Evolutionary conservation across 2,113 vertebrate genomes (phyloP).

Genomic region (Regulus satrapa): DNA sequence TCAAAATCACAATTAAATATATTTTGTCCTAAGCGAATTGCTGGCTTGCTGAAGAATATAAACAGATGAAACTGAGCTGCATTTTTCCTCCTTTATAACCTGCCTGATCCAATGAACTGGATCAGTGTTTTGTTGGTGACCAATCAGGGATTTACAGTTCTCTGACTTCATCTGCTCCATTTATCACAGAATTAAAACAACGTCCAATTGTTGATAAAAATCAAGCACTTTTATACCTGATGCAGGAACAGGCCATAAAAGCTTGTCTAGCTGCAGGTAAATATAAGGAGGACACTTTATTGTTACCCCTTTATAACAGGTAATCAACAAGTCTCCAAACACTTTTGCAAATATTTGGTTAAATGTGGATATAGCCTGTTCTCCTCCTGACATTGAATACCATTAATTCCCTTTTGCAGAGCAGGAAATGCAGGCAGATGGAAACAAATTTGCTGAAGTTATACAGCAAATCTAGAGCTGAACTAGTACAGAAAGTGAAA

Average conservation of each 20-base stretch:
- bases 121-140: background rate
- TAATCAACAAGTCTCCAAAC: background rate
- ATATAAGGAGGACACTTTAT: background rate
- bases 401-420: background rate
- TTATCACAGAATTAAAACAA: constrained; percentile 29
- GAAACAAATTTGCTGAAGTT: background rate
- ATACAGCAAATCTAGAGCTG: background rate
- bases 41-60: background rate
- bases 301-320: background rate
- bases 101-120: background rate
- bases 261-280: background rate
- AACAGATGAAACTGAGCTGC: background rate
- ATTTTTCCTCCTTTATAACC: background rate
- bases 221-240: background rate
- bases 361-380: background rate
- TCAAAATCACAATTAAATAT: background rate
- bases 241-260: background rate
- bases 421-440: background rate
- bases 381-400: background rate
- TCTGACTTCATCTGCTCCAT: background rate
- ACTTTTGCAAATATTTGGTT: constrained; percentile 20
- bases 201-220: constrained; percentile 36
- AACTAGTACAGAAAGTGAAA: background rate
- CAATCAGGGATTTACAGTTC: background rate
- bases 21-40: background rate